Evolutionary conservation across 2,797 vertebrate species (phyloP), one percentile per base, ranked within the genome.

Genomic region (Tiaroga cobitis): DNA sequence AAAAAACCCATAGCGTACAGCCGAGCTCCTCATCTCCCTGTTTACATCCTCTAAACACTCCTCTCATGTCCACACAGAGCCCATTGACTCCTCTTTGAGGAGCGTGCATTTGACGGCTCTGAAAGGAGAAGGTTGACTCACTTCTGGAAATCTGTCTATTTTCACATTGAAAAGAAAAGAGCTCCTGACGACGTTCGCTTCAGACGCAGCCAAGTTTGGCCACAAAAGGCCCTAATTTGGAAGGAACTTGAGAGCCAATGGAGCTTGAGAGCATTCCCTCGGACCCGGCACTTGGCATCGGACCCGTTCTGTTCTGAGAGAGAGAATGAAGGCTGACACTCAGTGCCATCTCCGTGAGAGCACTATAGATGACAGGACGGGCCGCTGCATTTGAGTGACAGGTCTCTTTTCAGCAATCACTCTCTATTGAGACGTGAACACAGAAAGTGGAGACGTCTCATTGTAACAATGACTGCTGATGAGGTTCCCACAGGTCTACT

Each of bases 41-140:
- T 84, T 84, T 78, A 84, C 74, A 68, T 78, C 67, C 68, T 87
- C 83, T 79, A 87, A 88, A 88, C 80, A 79, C 75, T 84, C 54
- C 85, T 86, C 83, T 87, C 34, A 78, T 34, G 67, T 67, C 65
- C 16, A 73, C 63, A 79, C 61, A 82, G 80, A 70, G 68, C 61
- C 85, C 86, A 87, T 82, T 89, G 88, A 85, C 83, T 81, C 51
- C 16, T 39, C 86, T 76, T 77, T 83, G 70, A 82, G 88, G 39
- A 85, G 83, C 4, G 83, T 85, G 83, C 68, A 51, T 80, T 56
- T 61, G 68, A 63, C 15, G 63, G 70, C 34, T 39, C 24, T 87
- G 72, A 87, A 89, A 87, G 69, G 80, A 77, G 70, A 72, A 32
- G 80, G 32, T 72, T 80, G 68, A 85, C 68, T 73, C 39, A 80